Conservation (phyloP, 2,888 invertebrate species). For the Agrotis segetum region DNA sequence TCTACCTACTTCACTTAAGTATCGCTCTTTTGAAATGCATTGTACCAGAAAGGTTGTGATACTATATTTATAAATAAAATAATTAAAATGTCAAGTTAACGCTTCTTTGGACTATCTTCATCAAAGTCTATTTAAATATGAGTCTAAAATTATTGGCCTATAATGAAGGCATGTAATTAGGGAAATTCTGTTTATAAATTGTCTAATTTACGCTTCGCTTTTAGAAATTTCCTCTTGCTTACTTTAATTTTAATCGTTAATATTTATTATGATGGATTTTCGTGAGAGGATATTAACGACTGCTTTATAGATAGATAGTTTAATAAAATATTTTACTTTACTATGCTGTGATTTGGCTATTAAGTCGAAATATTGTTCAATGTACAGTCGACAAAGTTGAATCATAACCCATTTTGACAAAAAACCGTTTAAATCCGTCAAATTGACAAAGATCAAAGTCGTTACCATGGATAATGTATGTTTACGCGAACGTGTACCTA, state of each 20-base stretch:
- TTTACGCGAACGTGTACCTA: too few species aligned
- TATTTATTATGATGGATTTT: not conserved
- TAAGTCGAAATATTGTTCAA: slow-evolving; percentile 2
- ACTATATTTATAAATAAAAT: slow-evolving; percentile 32
- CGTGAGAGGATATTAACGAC: too few species aligned
- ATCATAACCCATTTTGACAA: too few species aligned
- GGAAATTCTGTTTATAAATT: slow-evolving; percentile 25
- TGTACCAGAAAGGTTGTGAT: slow-evolving; percentile 26
- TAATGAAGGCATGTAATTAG: slow-evolving; percentile 8
- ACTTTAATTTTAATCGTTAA: not conserved
- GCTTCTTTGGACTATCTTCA: slow-evolving; percentile 26
- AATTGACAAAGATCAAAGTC: too few species aligned
- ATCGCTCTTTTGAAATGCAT: slow-evolving; percentile 19
- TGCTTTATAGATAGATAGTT: not conserved
- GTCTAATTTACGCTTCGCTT: slow-evolving; percentile 10
- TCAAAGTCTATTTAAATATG: slow-evolving; percentile 35
- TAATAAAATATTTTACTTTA: not conserved
- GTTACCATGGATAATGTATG: too few species aligned
- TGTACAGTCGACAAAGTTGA: too few species aligned
- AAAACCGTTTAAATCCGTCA: too few species aligned
- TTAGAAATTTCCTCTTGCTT: slow-evolving; percentile 9
- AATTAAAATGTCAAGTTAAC: slow-evolving; percentile 36
- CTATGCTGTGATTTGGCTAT: not conserved
- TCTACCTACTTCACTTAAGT: not conserved
- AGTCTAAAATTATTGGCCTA: slow-evolving; percentile 26